phyloP scores from a whole-genome alignment of 2,113 vertebrate species.

The Potamarius usumacintae region DNA sequence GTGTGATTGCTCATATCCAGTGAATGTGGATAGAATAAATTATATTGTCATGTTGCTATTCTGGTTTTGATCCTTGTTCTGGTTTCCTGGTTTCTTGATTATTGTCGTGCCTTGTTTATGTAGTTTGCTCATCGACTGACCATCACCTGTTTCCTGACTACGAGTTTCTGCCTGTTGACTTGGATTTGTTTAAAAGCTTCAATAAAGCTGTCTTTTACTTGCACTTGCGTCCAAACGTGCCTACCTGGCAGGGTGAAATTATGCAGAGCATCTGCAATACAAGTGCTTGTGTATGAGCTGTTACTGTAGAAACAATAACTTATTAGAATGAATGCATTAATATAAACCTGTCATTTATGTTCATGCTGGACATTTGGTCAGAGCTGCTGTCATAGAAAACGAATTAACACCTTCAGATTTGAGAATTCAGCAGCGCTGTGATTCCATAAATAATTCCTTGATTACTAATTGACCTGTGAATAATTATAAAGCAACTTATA shows the following conservation, averaged over 20 bases:
- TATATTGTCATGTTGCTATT: no score
- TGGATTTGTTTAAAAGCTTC: no score
- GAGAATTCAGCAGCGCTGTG: background rate
- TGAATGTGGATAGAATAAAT: no score
- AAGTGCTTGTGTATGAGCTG: background rate
- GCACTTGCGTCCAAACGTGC: no score
- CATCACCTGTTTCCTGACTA: no score
- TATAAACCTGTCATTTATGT: background rate
- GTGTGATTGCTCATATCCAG: no score
- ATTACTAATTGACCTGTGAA: background rate
- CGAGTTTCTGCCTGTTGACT: no score
- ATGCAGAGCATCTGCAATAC: background rate
- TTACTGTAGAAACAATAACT: background rate
- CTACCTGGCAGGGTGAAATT: background rate
- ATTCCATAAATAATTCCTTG: background rate
- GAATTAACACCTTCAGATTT: background rate
- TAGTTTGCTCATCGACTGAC: no score
- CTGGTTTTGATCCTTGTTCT: no score
- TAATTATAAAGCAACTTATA: background rate
- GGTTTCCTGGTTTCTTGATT: no score
- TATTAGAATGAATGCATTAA: background rate
- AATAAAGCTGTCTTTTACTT: no score
- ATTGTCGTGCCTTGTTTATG: no score
- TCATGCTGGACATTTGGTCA: background rate
- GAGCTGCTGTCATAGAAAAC: background rate